These are phyloP conservation scores for Phyllotreta cruciferae DNA, from an alignment of 2,888 invertebrate species.

Conservation along the genomic window DNA sequence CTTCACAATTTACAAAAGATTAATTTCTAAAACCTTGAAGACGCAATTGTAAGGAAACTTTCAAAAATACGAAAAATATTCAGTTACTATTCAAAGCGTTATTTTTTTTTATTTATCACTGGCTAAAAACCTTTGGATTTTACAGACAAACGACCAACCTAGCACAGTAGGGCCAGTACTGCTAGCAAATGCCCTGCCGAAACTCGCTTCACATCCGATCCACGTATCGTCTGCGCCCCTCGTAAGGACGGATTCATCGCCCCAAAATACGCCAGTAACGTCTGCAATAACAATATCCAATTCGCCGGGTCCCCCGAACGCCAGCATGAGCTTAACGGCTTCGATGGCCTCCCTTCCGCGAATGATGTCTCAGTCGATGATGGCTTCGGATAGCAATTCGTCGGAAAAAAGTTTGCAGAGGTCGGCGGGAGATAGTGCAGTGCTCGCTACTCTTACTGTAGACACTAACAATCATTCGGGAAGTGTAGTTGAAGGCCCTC, in stretches of 20 bases:
- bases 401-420: constrained; percentile 51
- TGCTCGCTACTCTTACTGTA: constrained; percentile 61
- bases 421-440: constrained; percentile 46
- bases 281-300: constrained; percentile 61
- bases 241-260: constrained; percentile 49
- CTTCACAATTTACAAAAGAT: too few relatives aligned
- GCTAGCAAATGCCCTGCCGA: constrained; percentile 72
- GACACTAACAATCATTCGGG: constrained; percentile 60
- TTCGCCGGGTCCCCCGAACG: constrained; percentile 56
- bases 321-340: constrained; percentile 55
- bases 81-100: too few relatives aligned
- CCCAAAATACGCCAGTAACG: constrained; percentile 54
- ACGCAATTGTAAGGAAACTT: too few relatives aligned
- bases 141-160: constrained; percentile 56
- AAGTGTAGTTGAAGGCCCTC: constrained; percentile 67
- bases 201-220: constrained; percentile 66
- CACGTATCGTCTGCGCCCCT: constrained; percentile 51
- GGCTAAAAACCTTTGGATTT: background rate
- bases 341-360: constrained; percentile 57
- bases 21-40: too few relatives aligned
- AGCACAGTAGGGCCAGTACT: constrained; percentile 65
- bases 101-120: background rate
- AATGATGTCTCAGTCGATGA: constrained; percentile 61
- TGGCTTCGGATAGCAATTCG: constrained; percentile 40
- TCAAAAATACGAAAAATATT: too few relatives aligned